A percentile compares a stretch with the other conserved stretches of the same genome.
Conservation (phyloP, 2,113 vertebrate genomes). For the Chrysemys picta region DNA sequence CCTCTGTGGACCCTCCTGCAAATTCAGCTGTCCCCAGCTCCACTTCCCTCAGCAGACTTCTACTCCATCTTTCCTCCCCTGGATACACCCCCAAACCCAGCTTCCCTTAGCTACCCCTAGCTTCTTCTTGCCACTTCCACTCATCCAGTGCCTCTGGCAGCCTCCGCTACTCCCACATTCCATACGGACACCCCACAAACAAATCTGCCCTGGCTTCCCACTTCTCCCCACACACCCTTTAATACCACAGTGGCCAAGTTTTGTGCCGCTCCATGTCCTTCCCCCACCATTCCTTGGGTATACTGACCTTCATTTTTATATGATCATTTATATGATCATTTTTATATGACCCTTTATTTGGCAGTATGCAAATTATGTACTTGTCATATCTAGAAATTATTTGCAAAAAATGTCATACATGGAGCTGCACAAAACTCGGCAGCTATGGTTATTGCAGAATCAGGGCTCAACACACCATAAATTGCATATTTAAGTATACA, state of each 20-base stretch:
- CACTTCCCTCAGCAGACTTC: neutral
- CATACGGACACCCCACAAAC: fast-evolving
- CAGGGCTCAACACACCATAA: constrained; percentile 67
- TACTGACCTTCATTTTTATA: constrained; percentile 37
- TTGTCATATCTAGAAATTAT: constrained; percentile 76
- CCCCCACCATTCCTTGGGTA: constrained; percentile 59
- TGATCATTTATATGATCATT: no score
- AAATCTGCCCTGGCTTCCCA: neutral
- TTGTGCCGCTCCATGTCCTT: neutral
- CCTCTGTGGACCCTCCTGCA: neutral
- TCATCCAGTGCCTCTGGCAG: neutral
- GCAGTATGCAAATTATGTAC: neutral
- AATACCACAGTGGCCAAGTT: neutral
- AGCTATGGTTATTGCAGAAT: constrained; percentile 57
- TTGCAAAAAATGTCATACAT: constrained; percentile 68
- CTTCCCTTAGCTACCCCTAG: neutral
- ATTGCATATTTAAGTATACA: constrained; percentile 62
- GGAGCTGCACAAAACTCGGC: constrained; percentile 74
- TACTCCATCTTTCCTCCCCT: neutral
- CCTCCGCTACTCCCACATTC: neutral
- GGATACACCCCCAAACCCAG: neutral
- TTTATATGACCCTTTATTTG: no score
- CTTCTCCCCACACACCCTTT: neutral
- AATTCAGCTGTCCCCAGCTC: neutral
- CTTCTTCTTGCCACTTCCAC: neutral